Base-by-base conservation (phyloP, 2,888 invertebrate genomes). In the Eupithecia centaureata region DNA sequence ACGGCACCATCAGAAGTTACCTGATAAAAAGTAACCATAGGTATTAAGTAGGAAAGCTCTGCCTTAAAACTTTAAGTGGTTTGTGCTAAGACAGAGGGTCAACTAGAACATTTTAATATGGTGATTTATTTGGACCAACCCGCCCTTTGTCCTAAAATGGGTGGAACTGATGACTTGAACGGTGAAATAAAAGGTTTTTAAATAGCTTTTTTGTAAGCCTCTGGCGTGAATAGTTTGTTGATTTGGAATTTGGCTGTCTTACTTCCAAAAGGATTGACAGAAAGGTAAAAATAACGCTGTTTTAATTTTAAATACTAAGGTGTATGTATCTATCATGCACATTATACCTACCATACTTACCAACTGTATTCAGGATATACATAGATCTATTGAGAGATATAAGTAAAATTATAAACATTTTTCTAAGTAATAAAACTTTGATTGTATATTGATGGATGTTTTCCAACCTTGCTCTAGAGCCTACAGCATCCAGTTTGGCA, bases 101-200 rank as follows among this genome's bases (percentile, higher is more conserved):
- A 82, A 78, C 72, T 57, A 72, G 74, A 81, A 79, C 81, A 79
- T 83, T 86, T 88, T 86, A 85, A 83, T 85, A 81, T 79, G 77
- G 77, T 89, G 84, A 89, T 88, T 88, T 87, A 89, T 89, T 83
- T 83, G 74, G 75, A 82, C 77, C 74, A 78, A 62, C 66, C 85
- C 18, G 80, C 80, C 85, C 86, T 79, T 81, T 86, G 86, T 85
- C 87, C 80, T 79, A 69, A 72, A 72, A 77, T 77, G 82, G 85
- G 84, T 77, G 81, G 74, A 69, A 73, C 71, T 65, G 62, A 70
- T 73, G 76, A 74, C 67, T 64, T 66, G 52, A 58, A 66, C 12
- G 65, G 52, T 64, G n/a, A 35, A 67, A 67, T 61, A 65, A 61
- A 42, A 57, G 32, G 22, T 57, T 57, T 57, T 22, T 32, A 57